Evolutionary conservation across 2,113 vertebrate species (phyloP).

Genomic region (Nothocercus nigrocapillus): DNA sequence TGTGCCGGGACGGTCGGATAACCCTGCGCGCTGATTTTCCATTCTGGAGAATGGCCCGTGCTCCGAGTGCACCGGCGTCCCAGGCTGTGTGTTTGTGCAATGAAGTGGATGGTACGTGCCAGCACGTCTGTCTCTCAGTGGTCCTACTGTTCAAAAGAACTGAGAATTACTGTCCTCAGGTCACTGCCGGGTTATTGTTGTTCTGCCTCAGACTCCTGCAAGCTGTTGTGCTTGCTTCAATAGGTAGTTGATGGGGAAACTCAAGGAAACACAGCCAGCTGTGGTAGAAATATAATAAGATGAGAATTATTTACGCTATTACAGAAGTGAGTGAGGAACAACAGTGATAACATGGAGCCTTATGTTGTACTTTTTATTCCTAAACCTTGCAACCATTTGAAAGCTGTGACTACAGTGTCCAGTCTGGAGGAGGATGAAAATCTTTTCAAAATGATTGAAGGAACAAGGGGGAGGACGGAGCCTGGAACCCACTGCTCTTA

Average conservation of each 20-base stretch:
- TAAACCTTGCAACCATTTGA: neutral
- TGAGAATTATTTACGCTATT: neutral
- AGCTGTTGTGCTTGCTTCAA: neutral
- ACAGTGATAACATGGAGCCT: neutral
- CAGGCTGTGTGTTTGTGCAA: conserved; percentile 32
- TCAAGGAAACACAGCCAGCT: neutral
- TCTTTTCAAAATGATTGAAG: neutral
- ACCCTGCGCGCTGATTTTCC: neutral
- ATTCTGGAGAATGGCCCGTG: neutral
- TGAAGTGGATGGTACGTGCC: conserved; percentile 52
- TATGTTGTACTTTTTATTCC: neutral
- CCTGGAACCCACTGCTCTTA: neutral
- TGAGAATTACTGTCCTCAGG: conserved; percentile 54
- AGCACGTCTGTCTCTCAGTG: neutral
- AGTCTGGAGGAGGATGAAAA: neutral
- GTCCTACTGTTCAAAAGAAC: conserved; percentile 51
- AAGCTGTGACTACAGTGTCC: neutral
- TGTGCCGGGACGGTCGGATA: neutral
- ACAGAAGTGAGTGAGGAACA: neutral
- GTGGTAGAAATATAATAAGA: neutral
- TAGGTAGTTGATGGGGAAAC: neutral
- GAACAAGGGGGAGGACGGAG: neutral
- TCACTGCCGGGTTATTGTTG: neutral
- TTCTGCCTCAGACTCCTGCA: neutral
- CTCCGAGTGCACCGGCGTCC: neutral